phyloP scores from a whole-genome alignment of 2,797 vertebrate genomes.

The Chaetophractus vellerosus region DNA sequence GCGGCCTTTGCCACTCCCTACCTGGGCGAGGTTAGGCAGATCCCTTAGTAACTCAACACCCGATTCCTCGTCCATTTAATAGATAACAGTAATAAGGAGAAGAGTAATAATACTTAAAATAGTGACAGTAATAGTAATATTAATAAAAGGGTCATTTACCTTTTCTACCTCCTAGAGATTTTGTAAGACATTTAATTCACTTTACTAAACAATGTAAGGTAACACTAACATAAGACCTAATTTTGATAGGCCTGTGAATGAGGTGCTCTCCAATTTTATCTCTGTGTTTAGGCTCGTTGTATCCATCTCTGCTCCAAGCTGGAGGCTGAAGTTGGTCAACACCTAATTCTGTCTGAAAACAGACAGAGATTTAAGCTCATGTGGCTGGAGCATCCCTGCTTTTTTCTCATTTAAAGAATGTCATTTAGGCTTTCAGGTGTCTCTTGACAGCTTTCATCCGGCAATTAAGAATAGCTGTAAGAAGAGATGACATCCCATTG shows the following conservation, averaged over 20 bases:
- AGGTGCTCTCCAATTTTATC: background rate
- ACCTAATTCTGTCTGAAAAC: background rate
- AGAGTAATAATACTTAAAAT: background rate
- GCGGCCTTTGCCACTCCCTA: background rate
- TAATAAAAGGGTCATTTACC: background rate
- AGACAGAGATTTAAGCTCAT: background rate
- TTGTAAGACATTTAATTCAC: background rate
- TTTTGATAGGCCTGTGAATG: background rate
- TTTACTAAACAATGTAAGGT: conserved; percentile 4
- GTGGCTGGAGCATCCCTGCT: background rate
- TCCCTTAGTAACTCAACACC: background rate
- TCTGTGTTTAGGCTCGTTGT: background rate
- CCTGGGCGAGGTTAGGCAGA: background rate
- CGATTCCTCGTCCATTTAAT: background rate
- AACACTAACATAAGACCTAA: background rate
- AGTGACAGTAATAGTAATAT: background rate
- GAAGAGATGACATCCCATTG: background rate
- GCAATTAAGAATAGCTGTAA: background rate
- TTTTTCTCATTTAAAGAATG: conserved; percentile 52
- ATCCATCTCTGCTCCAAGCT: background rate
- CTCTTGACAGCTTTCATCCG: conserved; percentile 58
- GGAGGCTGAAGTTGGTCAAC: background rate
- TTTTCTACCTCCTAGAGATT: background rate
- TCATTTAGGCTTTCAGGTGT: conserved; percentile 26
- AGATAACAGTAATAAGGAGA: background rate